Percentiles rank a stretch among this genome's conserved stretches.
These are phyloP conservation scores for Protophormia terraenovae DNA, from an alignment of 2,888 invertebrate species.

Conservation along the genomic window DNA sequence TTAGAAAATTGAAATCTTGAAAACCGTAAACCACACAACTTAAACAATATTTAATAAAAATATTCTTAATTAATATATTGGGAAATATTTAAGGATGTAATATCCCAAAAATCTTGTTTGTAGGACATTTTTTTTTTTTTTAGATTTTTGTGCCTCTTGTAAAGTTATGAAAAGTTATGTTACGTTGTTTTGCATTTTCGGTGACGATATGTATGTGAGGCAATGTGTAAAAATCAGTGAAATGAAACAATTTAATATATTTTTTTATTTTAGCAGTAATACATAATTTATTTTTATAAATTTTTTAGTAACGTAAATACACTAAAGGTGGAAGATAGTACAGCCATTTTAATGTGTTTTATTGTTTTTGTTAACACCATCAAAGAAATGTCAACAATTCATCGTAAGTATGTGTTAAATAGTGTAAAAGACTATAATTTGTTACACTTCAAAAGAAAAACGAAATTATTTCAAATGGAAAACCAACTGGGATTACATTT, in stretches of 20 bases:
- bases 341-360: not conserved
- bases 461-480: not conserved
- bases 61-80: too few relatives aligned
- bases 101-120: too few relatives aligned
- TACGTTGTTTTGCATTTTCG: too few relatives aligned
- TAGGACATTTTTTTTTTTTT: too few relatives aligned
- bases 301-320: not conserved
- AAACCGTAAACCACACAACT: too few relatives aligned
- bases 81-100: too few relatives aligned
- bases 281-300: not conserved
- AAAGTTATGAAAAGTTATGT: too few relatives aligned
- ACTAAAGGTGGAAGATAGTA: not conserved
- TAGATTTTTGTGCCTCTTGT: too few relatives aligned
- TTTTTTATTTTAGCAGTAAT: not conserved
- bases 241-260: slow-evolving; percentile 18
- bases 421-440: not conserved
- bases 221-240: not conserved
- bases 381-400: not conserved
- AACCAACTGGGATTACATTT: too few relatives aligned
- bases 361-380: not conserved
- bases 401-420: not conserved
- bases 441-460: slow-evolving; percentile 23
- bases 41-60: too few relatives aligned
- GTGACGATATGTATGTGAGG: too few relatives aligned
- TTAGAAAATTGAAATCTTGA: too few relatives aligned